These are phyloP conservation scores for Ophioninae sp. DNA, from an alignment of 2,888 invertebrate species.

Conservation along the genomic window DNA sequence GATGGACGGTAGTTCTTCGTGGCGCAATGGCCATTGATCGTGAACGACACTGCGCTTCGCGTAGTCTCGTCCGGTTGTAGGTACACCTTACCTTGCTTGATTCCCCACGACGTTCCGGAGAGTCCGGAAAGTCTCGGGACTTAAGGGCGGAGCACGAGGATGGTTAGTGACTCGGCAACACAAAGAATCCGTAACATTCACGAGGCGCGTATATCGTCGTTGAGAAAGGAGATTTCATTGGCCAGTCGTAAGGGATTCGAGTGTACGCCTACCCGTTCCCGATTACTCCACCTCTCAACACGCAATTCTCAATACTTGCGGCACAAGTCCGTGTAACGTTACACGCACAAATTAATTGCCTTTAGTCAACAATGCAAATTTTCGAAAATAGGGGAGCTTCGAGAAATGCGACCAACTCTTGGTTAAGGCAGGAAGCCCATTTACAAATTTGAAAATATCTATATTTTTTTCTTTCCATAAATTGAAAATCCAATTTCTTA, in stretches of 20 bases:
- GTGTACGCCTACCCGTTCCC: slow-evolving; percentile 76
- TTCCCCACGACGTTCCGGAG: slow-evolving; percentile 33
- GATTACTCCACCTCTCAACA: slow-evolving; percentile 75
- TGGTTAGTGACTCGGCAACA: slow-evolving; percentile 78
- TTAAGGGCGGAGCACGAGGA: slow-evolving; percentile 76
- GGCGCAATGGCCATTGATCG: too few species aligned
- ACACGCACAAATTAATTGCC: too few species aligned
- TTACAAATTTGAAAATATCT: too few species aligned
- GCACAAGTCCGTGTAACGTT: too few species aligned
- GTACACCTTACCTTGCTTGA: not conserved
- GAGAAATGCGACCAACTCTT: too few species aligned
- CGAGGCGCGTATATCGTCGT: slow-evolving; percentile 68
- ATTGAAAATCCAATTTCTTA: too few species aligned
- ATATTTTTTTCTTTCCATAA: too few species aligned
- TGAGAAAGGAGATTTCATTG: slow-evolving; percentile 75
- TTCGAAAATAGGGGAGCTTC: too few species aligned
- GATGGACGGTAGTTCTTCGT: too few species aligned
- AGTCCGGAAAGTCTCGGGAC: slow-evolving; percentile 53
- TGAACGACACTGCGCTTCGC: too few species aligned
- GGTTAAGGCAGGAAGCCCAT: too few species aligned
- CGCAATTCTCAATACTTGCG: slow-evolving; percentile 71
- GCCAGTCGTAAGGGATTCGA: slow-evolving; percentile 70
- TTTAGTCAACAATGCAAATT: too few species aligned
- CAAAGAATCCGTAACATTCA: slow-evolving; percentile 76
- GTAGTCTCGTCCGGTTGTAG: not conserved